phyloP scores from a whole-genome alignment of 2,113 vertebrate genomes.

The Pantherophis guttatus region DNA sequence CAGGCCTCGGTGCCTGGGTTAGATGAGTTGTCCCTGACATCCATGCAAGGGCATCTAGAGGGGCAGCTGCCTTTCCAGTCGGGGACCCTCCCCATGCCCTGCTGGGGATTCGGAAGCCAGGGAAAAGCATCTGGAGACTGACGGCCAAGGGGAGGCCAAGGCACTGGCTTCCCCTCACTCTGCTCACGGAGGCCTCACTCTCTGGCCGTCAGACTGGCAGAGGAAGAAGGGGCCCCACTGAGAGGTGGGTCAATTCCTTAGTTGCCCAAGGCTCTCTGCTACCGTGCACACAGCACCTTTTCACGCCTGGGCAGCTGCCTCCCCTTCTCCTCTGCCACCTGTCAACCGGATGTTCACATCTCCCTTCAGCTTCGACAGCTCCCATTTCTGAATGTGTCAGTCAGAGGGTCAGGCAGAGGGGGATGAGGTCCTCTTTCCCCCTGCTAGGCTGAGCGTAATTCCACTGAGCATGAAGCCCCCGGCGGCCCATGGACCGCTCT shows the following conservation, averaged over 20 bases:
- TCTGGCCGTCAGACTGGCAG: neutral
- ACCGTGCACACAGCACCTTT: too few relatives aligned
- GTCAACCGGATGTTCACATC: neutral
- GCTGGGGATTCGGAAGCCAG: neutral
- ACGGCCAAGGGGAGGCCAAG: neutral
- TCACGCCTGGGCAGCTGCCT: neutral
- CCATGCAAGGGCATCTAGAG: neutral
- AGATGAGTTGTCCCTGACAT: neutral
- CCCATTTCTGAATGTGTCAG: neutral
- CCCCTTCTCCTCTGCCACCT: neutral
- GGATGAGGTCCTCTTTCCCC: neutral
- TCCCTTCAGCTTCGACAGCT: neutral
- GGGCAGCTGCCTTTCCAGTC: neutral
- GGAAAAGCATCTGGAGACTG: neutral
- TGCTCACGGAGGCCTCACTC: neutral
- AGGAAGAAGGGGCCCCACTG: neutral
- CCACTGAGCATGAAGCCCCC: fast-evolving
- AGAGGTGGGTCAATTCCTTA: neutral
- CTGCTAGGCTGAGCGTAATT: neutral
- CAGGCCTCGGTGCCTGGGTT: neutral
- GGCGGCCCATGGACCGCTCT: neutral
- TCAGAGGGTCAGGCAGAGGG: constrained; percentile 9
- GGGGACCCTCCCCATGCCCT: neutral
- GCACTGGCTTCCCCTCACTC: neutral
- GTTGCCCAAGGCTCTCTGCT: neutral